Conservation (phyloP, 2,797 vertebrate genomes). For the Molossus alvarezi region DNA sequence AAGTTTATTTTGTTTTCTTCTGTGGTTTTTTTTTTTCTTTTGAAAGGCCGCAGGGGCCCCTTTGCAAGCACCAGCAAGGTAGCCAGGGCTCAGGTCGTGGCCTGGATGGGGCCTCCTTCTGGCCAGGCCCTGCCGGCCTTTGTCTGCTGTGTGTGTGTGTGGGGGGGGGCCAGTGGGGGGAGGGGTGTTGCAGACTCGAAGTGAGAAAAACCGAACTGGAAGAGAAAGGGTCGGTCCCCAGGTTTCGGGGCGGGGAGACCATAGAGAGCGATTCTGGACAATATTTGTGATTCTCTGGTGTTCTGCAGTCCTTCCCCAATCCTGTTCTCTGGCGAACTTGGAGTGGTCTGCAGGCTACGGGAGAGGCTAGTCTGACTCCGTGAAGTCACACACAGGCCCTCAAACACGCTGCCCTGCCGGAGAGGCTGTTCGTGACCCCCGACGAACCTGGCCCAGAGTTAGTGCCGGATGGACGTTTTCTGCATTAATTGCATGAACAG, state of each 20-base stretch:
- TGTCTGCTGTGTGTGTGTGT: not conserved
- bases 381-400: accelerated
- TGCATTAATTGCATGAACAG: not conserved
- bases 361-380: not conserved
- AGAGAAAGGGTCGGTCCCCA: too few relatives aligned
- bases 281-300: not conserved
- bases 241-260: not conserved
- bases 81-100: not conserved
- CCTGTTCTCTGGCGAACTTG: not conserved
- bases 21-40: conserved; percentile 46
- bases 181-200: not conserved
- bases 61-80: not conserved
- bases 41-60: not conserved
- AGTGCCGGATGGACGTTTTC: not conserved
- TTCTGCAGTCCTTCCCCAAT: not conserved
- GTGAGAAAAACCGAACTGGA: not conserved
- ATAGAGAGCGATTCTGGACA: accelerated
- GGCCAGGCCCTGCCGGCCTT: not conserved
- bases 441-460: not conserved
- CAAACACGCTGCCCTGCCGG: accelerated
- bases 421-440: not conserved
- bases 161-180: not conserved
- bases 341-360: not conserved
- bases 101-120: not conserved
- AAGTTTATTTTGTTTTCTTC: conserved; percentile 49